phyloP scores from a whole-genome alignment of 2,888 invertebrate species.

The Dicranocentrus wangi region DNA sequence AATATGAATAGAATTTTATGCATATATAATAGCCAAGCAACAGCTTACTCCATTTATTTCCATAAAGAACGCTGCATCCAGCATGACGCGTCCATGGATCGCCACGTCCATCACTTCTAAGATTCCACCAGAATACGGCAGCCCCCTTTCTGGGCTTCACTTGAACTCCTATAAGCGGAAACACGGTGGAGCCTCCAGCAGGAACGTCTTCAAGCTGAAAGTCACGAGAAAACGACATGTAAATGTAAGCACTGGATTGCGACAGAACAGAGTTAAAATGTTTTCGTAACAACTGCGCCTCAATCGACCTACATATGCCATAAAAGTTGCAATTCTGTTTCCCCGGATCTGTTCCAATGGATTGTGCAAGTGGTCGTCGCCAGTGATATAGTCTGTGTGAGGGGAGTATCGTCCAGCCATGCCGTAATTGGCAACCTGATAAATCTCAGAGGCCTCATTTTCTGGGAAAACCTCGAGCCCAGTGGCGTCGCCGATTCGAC shows the following conservation, averaged over 20 bases:
- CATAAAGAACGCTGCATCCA: conserved; percentile 73
- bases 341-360: conserved; percentile 72
- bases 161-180: conserved; percentile 73
- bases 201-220: conserved; percentile 73
- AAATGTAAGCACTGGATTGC: neutral
- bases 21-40: neutral
- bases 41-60: conserved; percentile 74
- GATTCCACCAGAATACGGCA: conserved; percentile 73
- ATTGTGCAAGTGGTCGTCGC: conserved; percentile 67
- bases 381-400: conserved; percentile 73
- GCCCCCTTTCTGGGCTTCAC: conserved; percentile 73
- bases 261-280: too few relatives aligned
- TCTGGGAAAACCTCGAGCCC: conserved; percentile 70
- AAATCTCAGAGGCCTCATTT: conserved; percentile 72
- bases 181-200: conserved; percentile 73
- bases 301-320: conserved; percentile 73
- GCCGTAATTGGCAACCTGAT: conserved; percentile 74
- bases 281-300: too few relatives aligned
- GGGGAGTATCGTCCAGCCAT: conserved; percentile 73
- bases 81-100: conserved; percentile 73
- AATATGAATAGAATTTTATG: neutral
- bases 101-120: conserved; percentile 72
- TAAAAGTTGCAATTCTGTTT: conserved; percentile 73
- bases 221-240: conserved; percentile 7
- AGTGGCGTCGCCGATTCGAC: conserved; percentile 70